Evolutionary conservation across 92 coral and sea anemone species (phyloP).

Genomic region (Porites evermanni): DNA sequence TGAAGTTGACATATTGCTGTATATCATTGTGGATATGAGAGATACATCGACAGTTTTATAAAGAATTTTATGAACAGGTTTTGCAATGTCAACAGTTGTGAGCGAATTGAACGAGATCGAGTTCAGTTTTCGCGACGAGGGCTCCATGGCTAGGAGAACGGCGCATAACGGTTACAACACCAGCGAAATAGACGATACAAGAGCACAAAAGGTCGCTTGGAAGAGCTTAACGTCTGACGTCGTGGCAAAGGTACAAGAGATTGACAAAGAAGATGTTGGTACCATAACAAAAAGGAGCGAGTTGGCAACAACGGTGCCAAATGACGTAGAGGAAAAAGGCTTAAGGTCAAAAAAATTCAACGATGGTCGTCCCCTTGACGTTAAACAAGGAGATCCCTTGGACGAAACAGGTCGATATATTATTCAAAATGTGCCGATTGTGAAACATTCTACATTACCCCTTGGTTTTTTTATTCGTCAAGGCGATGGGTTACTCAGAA

Average conservation of each 20-base stretch:
- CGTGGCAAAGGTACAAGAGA: slow-evolving; percentile 52
- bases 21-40: neutral
- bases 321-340: slow-evolving; percentile 2
- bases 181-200: neutral
- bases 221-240: slow-evolving; percentile 44
- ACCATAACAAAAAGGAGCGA: neutral
- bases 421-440: slow-evolving; percentile 73
- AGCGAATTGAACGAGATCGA: slow-evolving; percentile 64
- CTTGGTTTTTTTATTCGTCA: slow-evolving; percentile 93
- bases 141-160: neutral
- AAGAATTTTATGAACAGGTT: slow-evolving; percentile 1
- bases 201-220: neutral
- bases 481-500: slow-evolving; percentile 72
- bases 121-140: slow-evolving; percentile 47
- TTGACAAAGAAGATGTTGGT: slow-evolving; percentile 37
- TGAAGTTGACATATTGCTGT: slow-evolving; percentile 33
- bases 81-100: slow-evolving; percentile 23
- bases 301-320: slow-evolving; percentile 28
- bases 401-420: slow-evolving; percentile 14
- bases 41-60: slow-evolving; percentile 3
- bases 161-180: neutral
- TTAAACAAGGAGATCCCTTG: slow-evolving; percentile 19
- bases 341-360: slow-evolving; percentile 12
- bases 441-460: slow-evolving; percentile 74
- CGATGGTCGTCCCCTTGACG: neutral